phyloP scores from a whole-genome alignment of 2,888 invertebrate species.

The Gerris lacustris region DNA sequence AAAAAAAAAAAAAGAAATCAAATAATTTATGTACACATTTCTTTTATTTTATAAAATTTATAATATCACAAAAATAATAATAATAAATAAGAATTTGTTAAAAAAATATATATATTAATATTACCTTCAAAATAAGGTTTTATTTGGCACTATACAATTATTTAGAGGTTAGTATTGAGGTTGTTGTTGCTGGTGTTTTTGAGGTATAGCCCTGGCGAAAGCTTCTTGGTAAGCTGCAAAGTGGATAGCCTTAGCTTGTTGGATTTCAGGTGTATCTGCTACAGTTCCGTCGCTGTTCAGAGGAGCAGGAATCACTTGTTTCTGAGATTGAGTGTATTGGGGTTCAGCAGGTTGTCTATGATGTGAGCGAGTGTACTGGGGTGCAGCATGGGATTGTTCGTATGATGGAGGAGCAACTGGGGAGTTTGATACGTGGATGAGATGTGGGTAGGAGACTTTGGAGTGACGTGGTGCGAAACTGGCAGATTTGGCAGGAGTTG shows the following conservation, averaged over 20 bases:
- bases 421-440: background rate
- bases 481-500: conserved; percentile 20
- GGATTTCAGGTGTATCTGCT: conserved; percentile 32
- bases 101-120: no score
- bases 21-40: no score
- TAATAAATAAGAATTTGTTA: no score
- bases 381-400: background rate
- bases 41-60: no score
- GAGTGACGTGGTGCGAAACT: conserved; percentile 22
- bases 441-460: background rate
- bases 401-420: background rate
- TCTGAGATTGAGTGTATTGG: background rate
- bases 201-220: conserved; percentile 20
- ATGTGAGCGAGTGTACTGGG: background rate
- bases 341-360: background rate
- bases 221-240: conserved; percentile 37
- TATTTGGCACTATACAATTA: background rate
- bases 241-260: conserved; percentile 39
- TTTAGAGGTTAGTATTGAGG: background rate
- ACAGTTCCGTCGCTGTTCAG: conserved; percentile 25
- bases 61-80: no score
- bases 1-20: no score
- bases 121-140: background rate
- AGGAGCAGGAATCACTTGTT: conserved; percentile 23
- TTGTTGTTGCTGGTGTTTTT: background rate